These are phyloP conservation scores for Strix uralensis DNA, from an alignment of 2,113 vertebrate species.

Conservation along the genomic window DNA sequence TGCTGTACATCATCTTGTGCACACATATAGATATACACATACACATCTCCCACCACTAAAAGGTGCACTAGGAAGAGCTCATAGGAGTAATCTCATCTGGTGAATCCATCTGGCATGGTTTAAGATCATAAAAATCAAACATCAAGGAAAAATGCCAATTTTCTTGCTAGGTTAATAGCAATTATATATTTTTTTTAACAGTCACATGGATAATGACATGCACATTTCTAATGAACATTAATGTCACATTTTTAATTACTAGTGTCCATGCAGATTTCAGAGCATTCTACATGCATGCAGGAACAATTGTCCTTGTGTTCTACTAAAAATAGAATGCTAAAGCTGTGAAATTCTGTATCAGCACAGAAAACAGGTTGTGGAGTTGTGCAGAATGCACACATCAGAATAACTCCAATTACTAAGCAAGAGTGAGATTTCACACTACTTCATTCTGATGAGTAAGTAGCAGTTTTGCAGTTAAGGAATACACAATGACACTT, in stretches of 20 bases:
- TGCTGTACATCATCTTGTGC: neutral
- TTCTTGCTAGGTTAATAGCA: neutral
- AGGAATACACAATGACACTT: neutral
- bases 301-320: neutral
- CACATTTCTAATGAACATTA: neutral
- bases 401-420: neutral
- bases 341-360: neutral
- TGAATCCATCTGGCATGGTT: neutral
- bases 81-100: neutral
- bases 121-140: neutral
- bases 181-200: neutral
- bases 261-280: neutral
- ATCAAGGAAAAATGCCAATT: neutral
- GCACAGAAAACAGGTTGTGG: neutral
- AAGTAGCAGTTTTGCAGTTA: neutral
- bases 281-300: neutral
- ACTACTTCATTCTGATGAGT: neutral
- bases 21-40: neutral
- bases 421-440: neutral
- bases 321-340: neutral
- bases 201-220: accelerated
- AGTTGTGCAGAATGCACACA: neutral
- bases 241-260: neutral
- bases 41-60: neutral
- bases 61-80: neutral